Base-by-base conservation (phyloP, 2,888 invertebrate genomes). In the Entomobrya proxima region DNA sequence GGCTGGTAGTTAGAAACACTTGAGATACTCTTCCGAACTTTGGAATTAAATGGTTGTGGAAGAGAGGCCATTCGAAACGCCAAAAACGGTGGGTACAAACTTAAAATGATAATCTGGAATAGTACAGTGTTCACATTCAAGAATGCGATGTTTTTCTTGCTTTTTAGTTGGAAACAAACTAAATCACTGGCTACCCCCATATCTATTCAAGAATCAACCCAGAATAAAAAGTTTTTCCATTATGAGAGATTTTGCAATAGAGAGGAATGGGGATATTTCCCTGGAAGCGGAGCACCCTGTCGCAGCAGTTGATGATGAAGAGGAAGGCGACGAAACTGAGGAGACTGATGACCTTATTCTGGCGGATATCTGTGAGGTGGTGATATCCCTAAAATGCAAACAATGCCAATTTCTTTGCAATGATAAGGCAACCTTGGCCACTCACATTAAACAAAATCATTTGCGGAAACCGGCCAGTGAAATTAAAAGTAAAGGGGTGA, bases 301-400 rank as follows among this genome's bases (percentile, higher is more conserved):
- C 4, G 75, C 52, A n/a, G 52, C 75, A 7, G 44, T 67, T n/a
- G 6, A 15, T 13, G 11, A 44, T 50, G 5, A 30, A 1, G 37
- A 77, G 11, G 58, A 21, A 74, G 75, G 30, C 0, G 86, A 69
- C 18, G 86, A 87, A n/a, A n/a, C n/a, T 2, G 58, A 76, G 0
- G 44, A 72, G 24, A 35, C 35, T 32, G 82, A 75, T 11, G 82
- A 82, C 21, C 32, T 83, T 5, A 40, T 37, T 7, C 40, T 83
- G 21, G 75, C n/a, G n/a, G 92, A 93, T 88, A 92, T 93, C 88
- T 93, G 93, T 88, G 93, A 94, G 90, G 92, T 93, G 52, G 93
- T 94, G 3, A 92, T 93, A 6, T 92, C 93, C 7, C 93, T 93
- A 89, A 93, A 93, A 89, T 94, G 94, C 91, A 93, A 93, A 91